Evolutionary conservation across 30 jellyfish, hydroid and myxozoan species (phyloP).

Genomic region (Turritopsis rubra): DNA sequence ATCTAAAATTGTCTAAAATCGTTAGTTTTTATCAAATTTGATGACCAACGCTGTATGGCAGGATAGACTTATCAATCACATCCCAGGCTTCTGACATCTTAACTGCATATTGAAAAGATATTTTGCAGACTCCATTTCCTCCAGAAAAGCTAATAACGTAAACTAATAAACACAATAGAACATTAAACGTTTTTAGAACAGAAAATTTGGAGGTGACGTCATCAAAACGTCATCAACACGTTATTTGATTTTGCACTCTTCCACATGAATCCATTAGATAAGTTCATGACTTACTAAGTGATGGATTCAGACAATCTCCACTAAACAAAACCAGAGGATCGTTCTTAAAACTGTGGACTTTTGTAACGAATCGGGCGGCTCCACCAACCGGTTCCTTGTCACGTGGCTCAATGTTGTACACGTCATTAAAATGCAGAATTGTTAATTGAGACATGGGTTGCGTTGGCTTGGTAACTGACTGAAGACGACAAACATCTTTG

Average conservation of each 20-base stretch:
- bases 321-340: constrained; percentile 67
- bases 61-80: too few species aligned
- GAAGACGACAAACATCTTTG: constrained; percentile 1
- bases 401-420: constrained; percentile 70
- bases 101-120: too few species aligned
- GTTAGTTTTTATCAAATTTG: too few species aligned
- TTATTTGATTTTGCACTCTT: too few species aligned
- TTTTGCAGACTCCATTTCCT: not conserved
- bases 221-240: too few species aligned
- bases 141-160: too few species aligned
- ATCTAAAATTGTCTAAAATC: too few species aligned
- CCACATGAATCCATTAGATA: not conserved
- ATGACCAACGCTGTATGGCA: too few species aligned
- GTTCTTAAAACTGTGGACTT: constrained; percentile 41
- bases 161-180: too few species aligned
- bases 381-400: constrained; percentile 85
- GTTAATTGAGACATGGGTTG: constrained; percentile 22
- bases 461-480: constrained; percentile 3
- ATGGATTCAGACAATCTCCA: constrained; percentile 79
- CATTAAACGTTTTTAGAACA: too few species aligned
- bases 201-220: too few species aligned
- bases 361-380: constrained; percentile 76
- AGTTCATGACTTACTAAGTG: constrained; percentile 41
- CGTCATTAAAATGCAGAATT: constrained; percentile 69
- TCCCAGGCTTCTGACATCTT: too few species aligned